phyloP scores from a whole-genome alignment of 1,140 invertebrate species.

The Heterodera schachtii region DNA sequence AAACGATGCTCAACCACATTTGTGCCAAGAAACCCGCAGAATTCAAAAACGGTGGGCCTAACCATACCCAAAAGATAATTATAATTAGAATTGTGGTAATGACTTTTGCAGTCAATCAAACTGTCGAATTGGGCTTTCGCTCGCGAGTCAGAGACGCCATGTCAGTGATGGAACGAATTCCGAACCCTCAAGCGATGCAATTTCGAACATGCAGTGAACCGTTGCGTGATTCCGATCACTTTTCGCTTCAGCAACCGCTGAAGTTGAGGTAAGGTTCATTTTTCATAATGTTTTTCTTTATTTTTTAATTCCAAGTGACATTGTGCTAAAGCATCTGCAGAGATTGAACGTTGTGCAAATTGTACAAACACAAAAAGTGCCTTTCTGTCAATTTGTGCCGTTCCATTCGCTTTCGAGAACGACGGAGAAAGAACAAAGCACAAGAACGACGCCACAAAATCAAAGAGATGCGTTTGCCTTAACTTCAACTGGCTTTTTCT shows the following conservation, averaged over 20 bases:
- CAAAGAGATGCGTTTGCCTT: not conserved
- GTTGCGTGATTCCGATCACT: not conserved
- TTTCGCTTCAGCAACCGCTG: not conserved
- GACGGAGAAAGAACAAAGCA: not conserved
- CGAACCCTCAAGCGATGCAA: constrained; percentile 27
- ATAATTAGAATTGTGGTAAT: too few species aligned
- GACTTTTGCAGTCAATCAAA: constrained; percentile 19
- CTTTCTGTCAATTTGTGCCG: not conserved
- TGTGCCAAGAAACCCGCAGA: constrained; percentile 17
- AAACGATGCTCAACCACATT: constrained; percentile 15
- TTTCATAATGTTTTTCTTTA: too few species aligned
- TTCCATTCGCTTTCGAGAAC: not conserved
- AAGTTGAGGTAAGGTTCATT: not conserved
- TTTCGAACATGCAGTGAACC: not conserved
- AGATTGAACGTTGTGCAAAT: not conserved
- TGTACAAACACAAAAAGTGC: not conserved
- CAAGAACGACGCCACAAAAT: not conserved
- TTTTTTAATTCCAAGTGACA: not conserved
- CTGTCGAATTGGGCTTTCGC: constrained; percentile 28
- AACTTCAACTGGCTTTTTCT: constrained; percentile 9
- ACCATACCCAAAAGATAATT: not conserved
- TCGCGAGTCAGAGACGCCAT: constrained; percentile 25
- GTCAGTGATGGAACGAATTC: constrained; percentile 34
- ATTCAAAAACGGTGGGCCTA: constrained; percentile 23
- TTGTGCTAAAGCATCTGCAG: not conserved